Evolutionary conservation across 2,888 invertebrate species (phyloP).

Genomic region (Patella depressa): DNA sequence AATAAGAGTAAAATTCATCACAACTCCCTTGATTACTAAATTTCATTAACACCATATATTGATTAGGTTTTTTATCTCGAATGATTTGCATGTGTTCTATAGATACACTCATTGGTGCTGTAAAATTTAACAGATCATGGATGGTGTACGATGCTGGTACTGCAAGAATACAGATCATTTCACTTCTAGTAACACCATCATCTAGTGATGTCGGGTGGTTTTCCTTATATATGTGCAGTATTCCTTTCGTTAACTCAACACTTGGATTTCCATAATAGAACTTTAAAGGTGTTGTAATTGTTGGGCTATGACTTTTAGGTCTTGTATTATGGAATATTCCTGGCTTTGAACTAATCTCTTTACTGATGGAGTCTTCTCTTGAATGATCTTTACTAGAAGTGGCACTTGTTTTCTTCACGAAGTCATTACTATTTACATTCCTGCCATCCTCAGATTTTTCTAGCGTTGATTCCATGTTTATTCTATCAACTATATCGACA

Average conservation of each 20-base stretch:
- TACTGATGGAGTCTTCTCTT: slow-evolving; percentile 25
- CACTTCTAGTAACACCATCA: slow-evolving; percentile 76
- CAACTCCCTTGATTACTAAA: slow-evolving; percentile 81
- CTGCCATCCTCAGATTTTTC: neutral
- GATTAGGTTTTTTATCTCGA: slow-evolving; percentile 88
- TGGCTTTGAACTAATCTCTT: slow-evolving; percentile 24
- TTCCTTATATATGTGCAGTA: slow-evolving; percentile 96
- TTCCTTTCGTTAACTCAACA: slow-evolving; percentile 96
- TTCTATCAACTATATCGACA: neutral
- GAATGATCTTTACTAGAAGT: neutral
- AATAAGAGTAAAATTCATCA: slow-evolving; percentile 91
- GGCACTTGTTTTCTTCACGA: neutral
- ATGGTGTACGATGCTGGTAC: slow-evolving; percentile 78
- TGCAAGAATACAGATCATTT: slow-evolving; percentile 73
- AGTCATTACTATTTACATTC: neutral
- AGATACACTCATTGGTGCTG: slow-evolving; percentile 84
- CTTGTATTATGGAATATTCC: slow-evolving; percentile 40
- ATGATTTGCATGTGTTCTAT: slow-evolving; percentile 92
- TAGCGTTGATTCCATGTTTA: neutral
- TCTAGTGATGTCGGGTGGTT: slow-evolving; percentile 76
- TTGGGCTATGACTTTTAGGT: slow-evolving; percentile 59
- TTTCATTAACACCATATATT: slow-evolving; percentile 97
- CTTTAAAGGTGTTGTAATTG: slow-evolving; percentile 62
- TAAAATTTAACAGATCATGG: slow-evolving; percentile 92
- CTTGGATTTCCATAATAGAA: slow-evolving; percentile 97